Evolutionary conservation across 1,140 invertebrate species (phyloP), one percentile per base, ranked within the genome.

Genomic region (Uloborus diversus): DNA sequence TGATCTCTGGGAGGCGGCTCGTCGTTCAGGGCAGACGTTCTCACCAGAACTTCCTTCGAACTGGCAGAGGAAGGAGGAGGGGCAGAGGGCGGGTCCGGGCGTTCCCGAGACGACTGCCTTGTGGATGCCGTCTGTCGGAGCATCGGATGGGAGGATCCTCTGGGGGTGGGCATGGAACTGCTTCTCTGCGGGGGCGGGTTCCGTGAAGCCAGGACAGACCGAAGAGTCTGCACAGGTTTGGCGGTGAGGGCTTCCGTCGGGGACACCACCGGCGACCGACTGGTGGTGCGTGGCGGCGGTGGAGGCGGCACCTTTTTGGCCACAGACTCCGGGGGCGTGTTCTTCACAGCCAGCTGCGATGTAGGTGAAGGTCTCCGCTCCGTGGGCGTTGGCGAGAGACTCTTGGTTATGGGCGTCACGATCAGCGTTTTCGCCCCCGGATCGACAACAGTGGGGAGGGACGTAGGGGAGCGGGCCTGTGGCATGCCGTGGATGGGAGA

Each of bases 201-300:
- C 27, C 65, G 65, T 37, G 51, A 25, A 7, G 65, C 76, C 4
- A 79, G 35, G 17, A 65, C 76, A n/a, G 64, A 79, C 35, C 64
- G 64, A 86, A 14, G 87, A 85, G 70, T 88, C 87, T 47, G 42
- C 25, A 69, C 20, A 47, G 57, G 33, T 59, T 88, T 86, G 17
- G 28, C 66, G 5, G 76, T 69, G 1, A 27, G 32, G 11, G 20
- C 64, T 20, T 68, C 76, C 11, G 76, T 68, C 14, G 64, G 76
- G 32, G 93, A 94, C n/a, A 92, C 92, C 79, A 94, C 87, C 3
- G 93, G 93, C 28, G 92, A 93, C 83, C 93, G 90, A 33, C 93
- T 94, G 70, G 92, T 93, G 57, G 93, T 94, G 62, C 93, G 89
- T 14, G 93, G 93, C 23, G 93, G 93, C 37, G 93, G 93, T n/a